A percentile compares a stretch with the other conserved stretches of the same genome.
Conservation (phyloP, 1,140 invertebrate species). For the Pomacea maculata region DNA sequence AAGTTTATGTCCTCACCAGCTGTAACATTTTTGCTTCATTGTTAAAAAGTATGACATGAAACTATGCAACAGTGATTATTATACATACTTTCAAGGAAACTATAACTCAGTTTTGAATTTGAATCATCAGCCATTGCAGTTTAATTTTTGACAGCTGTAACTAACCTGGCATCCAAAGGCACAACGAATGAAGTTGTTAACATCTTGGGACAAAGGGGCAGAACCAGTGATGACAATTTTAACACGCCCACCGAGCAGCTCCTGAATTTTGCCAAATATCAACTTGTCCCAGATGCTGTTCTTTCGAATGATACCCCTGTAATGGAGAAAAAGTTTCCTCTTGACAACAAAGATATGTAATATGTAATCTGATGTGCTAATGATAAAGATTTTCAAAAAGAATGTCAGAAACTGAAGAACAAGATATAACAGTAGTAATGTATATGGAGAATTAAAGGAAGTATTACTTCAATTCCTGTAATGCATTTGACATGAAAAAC, state of each 20-base stretch:
- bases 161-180: constrained; percentile 92
- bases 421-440: background rate
- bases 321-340: constrained; percentile 69
- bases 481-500: no score
- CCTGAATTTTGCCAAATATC: constrained; percentile 89
- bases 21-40: no score
- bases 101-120: no score
- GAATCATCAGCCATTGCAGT: no score
- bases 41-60: no score
- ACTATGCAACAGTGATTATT: no score
- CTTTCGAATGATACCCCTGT: constrained; percentile 65
- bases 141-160: constrained; percentile 71
- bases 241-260: constrained; percentile 89
- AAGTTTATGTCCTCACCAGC: no score
- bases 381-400: background rate
- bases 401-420: background rate
- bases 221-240: constrained; percentile 94
- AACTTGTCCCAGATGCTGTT: constrained; percentile 74
- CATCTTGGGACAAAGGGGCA: constrained; percentile 89
- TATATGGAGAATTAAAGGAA: background rate
- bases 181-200: constrained; percentile 92
- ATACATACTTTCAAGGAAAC: no score
- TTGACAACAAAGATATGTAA: background rate
- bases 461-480: no score
- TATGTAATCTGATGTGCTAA: background rate